phyloP scores from a whole-genome alignment of 2,888 invertebrate species.

The Synergus laeviventris region DNA sequence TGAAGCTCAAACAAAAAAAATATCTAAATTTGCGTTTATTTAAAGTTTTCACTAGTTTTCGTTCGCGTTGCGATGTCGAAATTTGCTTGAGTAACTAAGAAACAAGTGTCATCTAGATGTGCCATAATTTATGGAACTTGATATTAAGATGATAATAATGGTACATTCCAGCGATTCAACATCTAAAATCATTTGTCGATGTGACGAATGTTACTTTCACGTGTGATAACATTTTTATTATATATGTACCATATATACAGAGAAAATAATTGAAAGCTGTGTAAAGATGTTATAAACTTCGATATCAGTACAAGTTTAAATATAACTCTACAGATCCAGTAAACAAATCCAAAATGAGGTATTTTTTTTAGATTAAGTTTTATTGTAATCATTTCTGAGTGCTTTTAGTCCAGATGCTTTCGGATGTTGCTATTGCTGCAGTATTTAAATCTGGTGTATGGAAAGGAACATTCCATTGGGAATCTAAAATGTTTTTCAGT shows the following conservation, averaged over 20 bases:
- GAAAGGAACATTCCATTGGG: constrained; percentile 18
- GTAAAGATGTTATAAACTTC: constrained; percentile 36
- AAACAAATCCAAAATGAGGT: neutral
- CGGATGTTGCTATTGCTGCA: constrained; percentile 40
- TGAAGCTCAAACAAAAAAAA: neutral
- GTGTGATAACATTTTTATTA: constrained; percentile 39
- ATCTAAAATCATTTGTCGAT: constrained; percentile 39
- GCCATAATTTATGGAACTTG: constrained; percentile 62
- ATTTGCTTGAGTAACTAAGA: constrained; percentile 48
- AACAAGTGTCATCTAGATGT: constrained; percentile 58
- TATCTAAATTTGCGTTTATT: neutral
- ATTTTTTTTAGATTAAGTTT: constrained; percentile 22
- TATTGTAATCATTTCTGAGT: constrained; percentile 19
- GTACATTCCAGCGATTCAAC: constrained; percentile 49
- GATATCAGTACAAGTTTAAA: constrained; percentile 39
- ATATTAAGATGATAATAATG: constrained; percentile 54
- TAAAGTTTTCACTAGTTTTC: constrained; percentile 2
- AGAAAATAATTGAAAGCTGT: constrained; percentile 35
- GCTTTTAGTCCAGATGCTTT: constrained; percentile 37
- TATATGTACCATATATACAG: constrained; percentile 23
- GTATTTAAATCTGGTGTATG: constrained; percentile 25
- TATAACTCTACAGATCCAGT: constrained; percentile 16
- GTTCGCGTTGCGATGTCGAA: constrained; percentile 43
- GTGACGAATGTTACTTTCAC: constrained; percentile 37
- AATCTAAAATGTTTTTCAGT: constrained; percentile 32